Conservation (phyloP, 2,888 invertebrate species). For the Mythimna impura region DNA sequence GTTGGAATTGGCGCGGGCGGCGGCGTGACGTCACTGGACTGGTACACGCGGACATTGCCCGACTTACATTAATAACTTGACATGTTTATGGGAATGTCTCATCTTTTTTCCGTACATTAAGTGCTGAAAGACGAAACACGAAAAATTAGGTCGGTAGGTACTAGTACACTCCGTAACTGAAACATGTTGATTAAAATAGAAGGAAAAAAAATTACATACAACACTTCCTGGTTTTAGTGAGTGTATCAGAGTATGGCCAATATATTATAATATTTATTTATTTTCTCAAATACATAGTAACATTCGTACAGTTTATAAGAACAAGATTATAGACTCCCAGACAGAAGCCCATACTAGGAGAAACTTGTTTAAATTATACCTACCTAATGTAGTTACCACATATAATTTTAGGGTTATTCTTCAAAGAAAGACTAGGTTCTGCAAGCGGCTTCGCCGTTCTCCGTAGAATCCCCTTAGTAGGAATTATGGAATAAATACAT, state of each 20-base stretch:
- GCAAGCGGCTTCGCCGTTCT: no score
- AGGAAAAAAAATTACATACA: constrained; percentile 21
- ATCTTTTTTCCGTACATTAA: constrained; percentile 40
- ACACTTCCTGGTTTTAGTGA: constrained; percentile 30
- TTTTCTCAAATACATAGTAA: no score
- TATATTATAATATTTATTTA: no score
- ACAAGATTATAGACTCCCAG: no score
- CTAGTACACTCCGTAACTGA: background rate
- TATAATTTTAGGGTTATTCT: constrained; percentile 1
- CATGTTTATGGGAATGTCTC: constrained; percentile 55
- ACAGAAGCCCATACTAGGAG: no score
- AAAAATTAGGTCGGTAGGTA: constrained; percentile 19
- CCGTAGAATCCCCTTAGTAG: no score
- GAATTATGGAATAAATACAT: no score
- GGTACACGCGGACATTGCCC: constrained; percentile 66
- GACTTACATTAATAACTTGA: constrained; percentile 67
- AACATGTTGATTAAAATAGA: constrained; percentile 23
- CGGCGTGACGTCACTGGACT: constrained; percentile 74
- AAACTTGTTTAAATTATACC: background rate
- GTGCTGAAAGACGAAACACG: constrained; percentile 27
- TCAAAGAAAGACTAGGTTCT: background rate
- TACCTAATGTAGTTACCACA: no score
- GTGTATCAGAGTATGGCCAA: background rate
- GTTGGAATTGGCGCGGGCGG: constrained; percentile 72
- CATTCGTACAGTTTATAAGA: no score